A percentile compares a stretch with the other conserved stretches of the same genome.
Conservation (phyloP, 2,797 vertebrate species). For the Chrysocyon brachyurus region DNA sequence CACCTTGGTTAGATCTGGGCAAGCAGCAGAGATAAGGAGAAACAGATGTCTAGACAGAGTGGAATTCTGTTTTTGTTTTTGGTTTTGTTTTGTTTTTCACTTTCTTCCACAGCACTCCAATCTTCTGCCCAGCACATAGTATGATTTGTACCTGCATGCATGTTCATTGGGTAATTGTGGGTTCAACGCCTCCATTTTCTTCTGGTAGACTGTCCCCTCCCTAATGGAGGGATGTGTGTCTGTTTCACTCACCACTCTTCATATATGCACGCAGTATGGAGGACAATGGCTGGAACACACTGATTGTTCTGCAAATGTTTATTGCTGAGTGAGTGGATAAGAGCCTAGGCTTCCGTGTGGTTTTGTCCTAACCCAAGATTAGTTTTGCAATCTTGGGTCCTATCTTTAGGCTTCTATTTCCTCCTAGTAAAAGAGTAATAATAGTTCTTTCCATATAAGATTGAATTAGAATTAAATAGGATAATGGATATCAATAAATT, state of each 20-base stretch:
- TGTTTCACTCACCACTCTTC: not conserved
- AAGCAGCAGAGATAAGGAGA: not conserved
- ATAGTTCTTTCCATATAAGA: not conserved
- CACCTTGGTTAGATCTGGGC: not conserved
- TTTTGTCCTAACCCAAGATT: not conserved
- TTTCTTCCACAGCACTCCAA: not conserved
- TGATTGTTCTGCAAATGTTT: not conserved
- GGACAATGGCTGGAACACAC: not conserved
- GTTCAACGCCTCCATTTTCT: not conserved
- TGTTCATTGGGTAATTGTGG: not conserved
- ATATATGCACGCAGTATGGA: accelerated
- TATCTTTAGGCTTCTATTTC: not conserved
- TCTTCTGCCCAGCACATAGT: not conserved
- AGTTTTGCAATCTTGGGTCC: not conserved
- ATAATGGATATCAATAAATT: not conserved
- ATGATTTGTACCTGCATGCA: not conserved
- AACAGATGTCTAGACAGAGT: not conserved
- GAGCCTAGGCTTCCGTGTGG: not conserved
- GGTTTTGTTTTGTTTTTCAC: not conserved
- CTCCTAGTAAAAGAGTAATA: not conserved
- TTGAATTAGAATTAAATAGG: not conserved
- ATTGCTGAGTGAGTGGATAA: not conserved
- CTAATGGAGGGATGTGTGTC: not conserved
- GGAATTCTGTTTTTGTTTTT: not conserved
- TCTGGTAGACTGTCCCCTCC: not conserved